Base-by-base conservation (phyloP, 92 coral and sea anemone genomes). In the Palythoa heliodiscus region DNA sequence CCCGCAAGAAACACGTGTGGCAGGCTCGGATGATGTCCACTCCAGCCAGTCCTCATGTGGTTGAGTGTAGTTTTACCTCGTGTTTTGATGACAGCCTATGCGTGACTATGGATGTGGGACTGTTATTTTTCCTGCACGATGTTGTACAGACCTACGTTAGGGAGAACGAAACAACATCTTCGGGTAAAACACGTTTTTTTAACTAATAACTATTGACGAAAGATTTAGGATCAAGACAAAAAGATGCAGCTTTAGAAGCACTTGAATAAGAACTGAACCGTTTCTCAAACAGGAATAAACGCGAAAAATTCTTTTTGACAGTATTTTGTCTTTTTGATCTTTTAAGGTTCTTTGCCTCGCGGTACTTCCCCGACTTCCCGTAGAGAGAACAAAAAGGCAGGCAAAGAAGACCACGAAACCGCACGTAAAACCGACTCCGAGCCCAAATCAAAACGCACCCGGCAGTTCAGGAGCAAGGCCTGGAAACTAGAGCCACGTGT, bases 401-500 rank as follows among this genome's bases (percentile, higher is more conserved):
- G 69, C 23, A 90, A 88, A 57, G 98, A 93, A 71, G 99, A 96
- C 89, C 88, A 93, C 68, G 98, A 96, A 29, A 93, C 86, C n/a
- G 68, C 96, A 48, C 91, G 89, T 38, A 91, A 91, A 86, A 70
- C 90, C 22, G 93, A 88, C 38, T 88, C 90, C 55, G 95, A 96
- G 86, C 92, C 91, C 77, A 95, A 96, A 78, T 89, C 91, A 68
- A 96, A 96, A 84, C 92, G 95, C 35, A 87, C 93, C 15, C 98
- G 99, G 38, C 99, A 96, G 93, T 96, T 96, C 86, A 90, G 99
- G 82, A 96, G 98, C 91, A 95, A 96, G 82, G 84, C 90, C 61
- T 96, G 99, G 99, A 96, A 93, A 86, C 94, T 96, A 39, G 99
- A 96, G 76, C 99, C 99, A 15, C 95, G 95, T 25, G 98, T 96